Percentiles rank a stretch among this genome's conserved stretches.
Conservation (phyloP, 2,113 vertebrate species). For the Zapornia atra region DNA sequence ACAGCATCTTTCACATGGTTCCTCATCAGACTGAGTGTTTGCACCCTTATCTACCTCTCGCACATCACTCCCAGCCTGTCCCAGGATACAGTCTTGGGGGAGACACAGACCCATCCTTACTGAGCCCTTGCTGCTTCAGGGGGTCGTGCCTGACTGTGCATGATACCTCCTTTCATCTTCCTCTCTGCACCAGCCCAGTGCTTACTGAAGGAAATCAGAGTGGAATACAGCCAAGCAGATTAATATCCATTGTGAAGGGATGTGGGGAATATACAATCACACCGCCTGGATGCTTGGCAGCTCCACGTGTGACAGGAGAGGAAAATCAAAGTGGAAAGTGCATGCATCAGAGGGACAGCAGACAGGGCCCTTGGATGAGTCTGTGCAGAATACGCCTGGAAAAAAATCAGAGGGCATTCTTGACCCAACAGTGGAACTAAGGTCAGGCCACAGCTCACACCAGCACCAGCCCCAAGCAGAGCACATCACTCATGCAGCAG, state of each 20-base stretch:
- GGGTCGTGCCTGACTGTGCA: neutral
- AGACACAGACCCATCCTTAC: neutral
- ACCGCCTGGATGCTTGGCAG: neutral
- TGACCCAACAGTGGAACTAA: neutral
- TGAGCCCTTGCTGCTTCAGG: neutral
- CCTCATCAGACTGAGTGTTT: neutral
- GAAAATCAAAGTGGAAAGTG: slow-evolving; percentile 13
- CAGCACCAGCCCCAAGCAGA: neutral
- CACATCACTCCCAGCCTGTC: neutral
- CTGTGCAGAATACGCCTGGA: neutral
- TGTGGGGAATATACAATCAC: neutral
- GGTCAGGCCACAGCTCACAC: neutral
- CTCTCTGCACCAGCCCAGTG: neutral
- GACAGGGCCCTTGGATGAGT: neutral
- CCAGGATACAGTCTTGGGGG: neutral
- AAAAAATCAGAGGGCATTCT: neutral
- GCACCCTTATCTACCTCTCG: neutral
- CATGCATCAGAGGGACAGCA: neutral
- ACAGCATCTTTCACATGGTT: neutral
- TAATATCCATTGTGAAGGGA: neutral
- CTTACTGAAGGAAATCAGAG: neutral
- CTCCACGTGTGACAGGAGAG: neutral
- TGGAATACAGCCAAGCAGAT: neutral
- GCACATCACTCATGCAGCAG: neutral
- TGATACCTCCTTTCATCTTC: neutral